Conservation (phyloP, 2,113 vertebrate genomes). For the Kobus ellipsiprymnus region DNA sequence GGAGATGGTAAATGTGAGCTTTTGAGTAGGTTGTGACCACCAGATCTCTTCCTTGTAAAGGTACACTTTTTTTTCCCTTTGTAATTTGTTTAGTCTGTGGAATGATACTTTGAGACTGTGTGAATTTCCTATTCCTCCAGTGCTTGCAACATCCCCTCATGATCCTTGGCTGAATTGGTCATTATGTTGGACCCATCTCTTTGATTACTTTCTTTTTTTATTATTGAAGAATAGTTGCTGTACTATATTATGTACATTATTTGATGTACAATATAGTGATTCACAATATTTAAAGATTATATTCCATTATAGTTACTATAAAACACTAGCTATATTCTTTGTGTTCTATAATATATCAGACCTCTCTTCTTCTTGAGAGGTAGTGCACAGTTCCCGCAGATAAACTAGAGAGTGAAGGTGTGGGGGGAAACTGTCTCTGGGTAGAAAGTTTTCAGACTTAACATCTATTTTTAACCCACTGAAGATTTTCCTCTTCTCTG, state of each 20-base stretch:
- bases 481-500: background rate
- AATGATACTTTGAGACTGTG: background rate
- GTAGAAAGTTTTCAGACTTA: background rate
- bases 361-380: background rate
- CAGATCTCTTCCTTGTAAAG: background rate
- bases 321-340: background rate
- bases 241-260: background rate
- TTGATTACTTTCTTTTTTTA: background rate
- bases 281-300: background rate
- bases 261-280: background rate
- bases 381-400: too few relatives aligned
- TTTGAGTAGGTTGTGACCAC: background rate
- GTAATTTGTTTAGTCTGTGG: background rate
- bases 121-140: background rate
- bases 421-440: background rate
- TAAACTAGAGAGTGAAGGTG: background rate
- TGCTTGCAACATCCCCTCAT: background rate
- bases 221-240: background rate
- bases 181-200: background rate
- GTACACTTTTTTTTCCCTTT: background rate
- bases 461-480: background rate
- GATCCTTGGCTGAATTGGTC: background rate
- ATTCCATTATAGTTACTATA: background rate
- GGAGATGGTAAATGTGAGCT: background rate
- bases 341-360: background rate